Evolutionary conservation across 2,888 invertebrate genomes (phyloP).

Genomic region (Protula sp.): DNA sequence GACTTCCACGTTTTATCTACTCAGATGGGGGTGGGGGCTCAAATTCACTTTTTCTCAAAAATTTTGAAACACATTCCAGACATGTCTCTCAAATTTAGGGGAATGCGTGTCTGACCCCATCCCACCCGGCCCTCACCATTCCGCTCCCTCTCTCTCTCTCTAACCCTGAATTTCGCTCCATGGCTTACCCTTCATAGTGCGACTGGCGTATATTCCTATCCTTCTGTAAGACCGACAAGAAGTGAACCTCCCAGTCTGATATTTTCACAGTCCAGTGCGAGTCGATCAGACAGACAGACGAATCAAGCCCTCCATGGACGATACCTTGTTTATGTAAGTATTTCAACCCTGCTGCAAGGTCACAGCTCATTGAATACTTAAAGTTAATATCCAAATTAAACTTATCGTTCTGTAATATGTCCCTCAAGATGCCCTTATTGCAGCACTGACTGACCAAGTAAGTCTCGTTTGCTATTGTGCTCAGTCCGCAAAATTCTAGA

Average conservation of each 20-base stretch:
- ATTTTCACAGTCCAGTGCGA: constrained; percentile 42
- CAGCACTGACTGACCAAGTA: not conserved
- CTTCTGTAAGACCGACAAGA: constrained; percentile 11
- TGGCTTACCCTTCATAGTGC: no score
- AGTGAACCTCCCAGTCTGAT: constrained; percentile 39
- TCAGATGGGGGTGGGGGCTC: no score
- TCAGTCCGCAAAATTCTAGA: not conserved
- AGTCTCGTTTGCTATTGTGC: not conserved
- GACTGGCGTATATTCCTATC: no score
- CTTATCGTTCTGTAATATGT: constrained; percentile 38
- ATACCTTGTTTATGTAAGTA: constrained; percentile 39
- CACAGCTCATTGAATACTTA: constrained; percentile 36
- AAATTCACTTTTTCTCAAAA: no score
- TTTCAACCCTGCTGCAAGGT: constrained; percentile 31
- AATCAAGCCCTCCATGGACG: constrained; percentile 40
- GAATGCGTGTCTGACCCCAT: no score
- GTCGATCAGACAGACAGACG: constrained; percentile 40
- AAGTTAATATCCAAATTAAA: constrained; percentile 36
- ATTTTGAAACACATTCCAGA: no score
- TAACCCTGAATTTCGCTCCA: no score
- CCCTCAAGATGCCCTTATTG: constrained; percentile 21
- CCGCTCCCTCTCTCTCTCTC: no score
- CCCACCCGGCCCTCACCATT: no score
- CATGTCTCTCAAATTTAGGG: no score
- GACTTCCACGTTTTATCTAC: no score